Percentiles rank a stretch among this genome's conserved stretches.
Evolutionary conservation across 2,888 invertebrate genomes (phyloP).

Genomic region (Archips crataeganus): DNA sequence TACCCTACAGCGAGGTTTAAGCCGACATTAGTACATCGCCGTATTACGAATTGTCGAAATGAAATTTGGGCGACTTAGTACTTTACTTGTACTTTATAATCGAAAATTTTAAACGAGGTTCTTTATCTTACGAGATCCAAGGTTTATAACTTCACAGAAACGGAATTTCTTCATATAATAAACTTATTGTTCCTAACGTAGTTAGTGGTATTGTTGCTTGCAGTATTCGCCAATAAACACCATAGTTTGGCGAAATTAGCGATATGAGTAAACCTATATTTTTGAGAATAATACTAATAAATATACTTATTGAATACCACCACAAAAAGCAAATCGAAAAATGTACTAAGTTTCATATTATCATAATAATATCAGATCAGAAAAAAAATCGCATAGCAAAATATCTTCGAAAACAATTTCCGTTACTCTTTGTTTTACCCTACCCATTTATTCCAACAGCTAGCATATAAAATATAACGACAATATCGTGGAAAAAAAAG

Average conservation of each 20-base stretch:
- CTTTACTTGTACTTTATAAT: background rate
- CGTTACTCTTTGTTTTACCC: slow-evolving; percentile 4
- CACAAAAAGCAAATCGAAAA: too few relatives aligned
- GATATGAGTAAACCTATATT: too few relatives aligned
- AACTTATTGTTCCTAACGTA: too few relatives aligned
- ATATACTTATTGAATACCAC: too few relatives aligned
- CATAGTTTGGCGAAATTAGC: too few relatives aligned
- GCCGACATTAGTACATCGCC: slow-evolving; percentile 16
- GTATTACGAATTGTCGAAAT: slow-evolving; percentile 16
- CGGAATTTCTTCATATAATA: too few relatives aligned
- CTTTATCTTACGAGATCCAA: background rate
- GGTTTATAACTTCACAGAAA: background rate
- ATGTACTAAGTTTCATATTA: too few relatives aligned
- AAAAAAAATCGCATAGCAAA: too few relatives aligned
- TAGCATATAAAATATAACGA: slow-evolving; percentile 17
- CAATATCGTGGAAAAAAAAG: slow-evolving; percentile 10
- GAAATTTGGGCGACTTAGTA: slow-evolving; percentile 7
- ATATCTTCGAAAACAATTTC: background rate
- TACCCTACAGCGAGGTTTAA: slow-evolving; percentile 7
- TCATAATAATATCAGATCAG: too few relatives aligned
- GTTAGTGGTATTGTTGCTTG: too few relatives aligned
- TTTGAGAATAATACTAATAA: too few relatives aligned
- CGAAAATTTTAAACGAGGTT: background rate
- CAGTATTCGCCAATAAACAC: too few relatives aligned
- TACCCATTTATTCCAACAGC: background rate